phyloP scores from a whole-genome alignment of 2,888 invertebrate genomes.

The Sylvicola cinctus region DNA sequence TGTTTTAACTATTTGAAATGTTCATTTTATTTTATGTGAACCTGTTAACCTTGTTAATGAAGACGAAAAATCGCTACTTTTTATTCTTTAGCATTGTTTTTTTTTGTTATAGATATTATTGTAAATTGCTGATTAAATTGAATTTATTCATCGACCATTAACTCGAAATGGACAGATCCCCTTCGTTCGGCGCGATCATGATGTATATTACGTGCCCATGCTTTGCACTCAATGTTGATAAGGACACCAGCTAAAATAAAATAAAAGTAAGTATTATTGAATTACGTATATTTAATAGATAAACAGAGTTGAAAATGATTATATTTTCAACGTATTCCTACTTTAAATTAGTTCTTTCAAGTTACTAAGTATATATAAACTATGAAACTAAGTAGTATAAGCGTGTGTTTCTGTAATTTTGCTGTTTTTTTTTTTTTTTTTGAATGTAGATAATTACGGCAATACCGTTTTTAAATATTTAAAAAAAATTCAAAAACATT shows the following conservation, averaged over 20 bases:
- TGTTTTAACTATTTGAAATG: background rate
- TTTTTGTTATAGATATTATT: background rate
- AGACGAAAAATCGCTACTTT: background rate
- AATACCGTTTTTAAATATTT: no score
- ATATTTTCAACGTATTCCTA: no score
- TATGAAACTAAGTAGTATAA: no score
- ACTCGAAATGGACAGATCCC: slow-evolving; percentile 86
- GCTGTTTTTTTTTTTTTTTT: no score
- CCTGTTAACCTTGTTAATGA: background rate
- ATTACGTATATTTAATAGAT: no score
- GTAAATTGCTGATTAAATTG: background rate
- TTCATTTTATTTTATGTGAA: background rate
- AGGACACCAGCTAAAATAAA: slow-evolving; percentile 51
- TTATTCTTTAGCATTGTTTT: background rate
- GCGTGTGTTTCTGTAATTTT: no score
- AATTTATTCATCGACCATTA: slow-evolving; percentile 63
- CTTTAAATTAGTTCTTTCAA: no score
- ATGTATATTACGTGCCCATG: slow-evolving; percentile 75
- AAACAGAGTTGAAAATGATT: no score
- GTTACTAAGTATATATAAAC: no score
- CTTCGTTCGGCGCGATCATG: slow-evolving; percentile 77
- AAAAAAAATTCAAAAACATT: no score
- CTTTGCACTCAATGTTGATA: slow-evolving; percentile 86
- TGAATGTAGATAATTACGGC: no score
- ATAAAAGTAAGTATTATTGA: no score